phyloP scores from a whole-genome alignment of 2,113 vertebrate species.

The Clarias batrachus region DNA sequence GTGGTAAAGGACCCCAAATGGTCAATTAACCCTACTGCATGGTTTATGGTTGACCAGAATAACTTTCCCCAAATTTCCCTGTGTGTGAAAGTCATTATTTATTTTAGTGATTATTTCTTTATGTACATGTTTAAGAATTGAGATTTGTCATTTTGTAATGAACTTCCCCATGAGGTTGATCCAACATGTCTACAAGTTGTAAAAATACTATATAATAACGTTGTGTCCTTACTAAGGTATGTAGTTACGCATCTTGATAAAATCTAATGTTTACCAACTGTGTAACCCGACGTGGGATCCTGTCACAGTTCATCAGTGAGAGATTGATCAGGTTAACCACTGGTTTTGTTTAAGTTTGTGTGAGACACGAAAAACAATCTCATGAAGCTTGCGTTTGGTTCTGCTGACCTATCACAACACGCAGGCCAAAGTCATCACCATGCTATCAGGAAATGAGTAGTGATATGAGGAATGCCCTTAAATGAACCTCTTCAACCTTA shows the following conservation, averaged over 20 bases:
- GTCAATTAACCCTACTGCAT: slow-evolving; percentile 21
- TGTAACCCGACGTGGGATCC: slow-evolving; percentile 14
- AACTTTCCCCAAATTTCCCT: neutral
- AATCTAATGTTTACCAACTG: slow-evolving; percentile 25
- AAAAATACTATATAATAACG: neutral
- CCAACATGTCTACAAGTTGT: neutral
- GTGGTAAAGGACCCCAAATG: slow-evolving; percentile 20
- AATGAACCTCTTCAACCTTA: slow-evolving; percentile 37
- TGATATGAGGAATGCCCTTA: slow-evolving; percentile 71
- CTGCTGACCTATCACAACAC: slow-evolving; percentile 45
- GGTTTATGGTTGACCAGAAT: slow-evolving; percentile 7
- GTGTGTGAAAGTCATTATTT: slow-evolving; percentile 10
- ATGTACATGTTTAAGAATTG: neutral
- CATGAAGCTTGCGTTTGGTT: slow-evolving; percentile 41
- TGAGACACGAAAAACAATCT: slow-evolving; percentile 42
- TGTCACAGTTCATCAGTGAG: slow-evolving; percentile 49
- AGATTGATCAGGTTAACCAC: slow-evolving; percentile 49
- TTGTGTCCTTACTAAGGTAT: neutral
- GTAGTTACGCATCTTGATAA: neutral
- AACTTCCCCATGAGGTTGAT: neutral
- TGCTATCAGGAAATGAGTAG: slow-evolving; percentile 66
- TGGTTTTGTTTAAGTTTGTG: slow-evolving; percentile 51
- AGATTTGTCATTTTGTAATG: neutral
- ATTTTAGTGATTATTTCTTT: neutral
- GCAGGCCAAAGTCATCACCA: slow-evolving; percentile 59